Base-by-base conservation (phyloP, 2,888 invertebrate species). In the Portevinia maculata region DNA sequence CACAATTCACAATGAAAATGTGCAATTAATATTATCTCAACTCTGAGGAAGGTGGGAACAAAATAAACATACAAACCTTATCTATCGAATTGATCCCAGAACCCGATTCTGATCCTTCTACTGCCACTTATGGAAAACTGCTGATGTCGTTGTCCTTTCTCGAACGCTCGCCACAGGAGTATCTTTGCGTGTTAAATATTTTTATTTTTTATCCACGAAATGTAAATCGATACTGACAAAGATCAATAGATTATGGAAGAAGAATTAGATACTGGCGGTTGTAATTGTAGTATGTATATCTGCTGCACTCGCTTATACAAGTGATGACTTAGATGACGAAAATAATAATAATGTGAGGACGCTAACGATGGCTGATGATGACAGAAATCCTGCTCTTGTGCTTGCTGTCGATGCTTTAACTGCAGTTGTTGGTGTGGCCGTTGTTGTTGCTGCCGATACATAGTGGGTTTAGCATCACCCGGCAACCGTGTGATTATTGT, bases 291-390 rank as follows among this genome's bases (percentile, higher is more conserved):
- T 34, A 11, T 8, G 6, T 13, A 13, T 7, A 17, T 13, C 44
- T 32, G 28, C 1, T 71, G 64, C 1, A 15, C 52, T 24, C 37
- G 71, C 73, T 83, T 83, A 9, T 83, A 83, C 53, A 83, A 69
- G 60, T 83, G 83, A 69, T 83, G 83, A 57, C 83, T 83, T 55
- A 78, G 28, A 69, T 83, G 83, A 13, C 83, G 83, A 30, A 78
- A 83, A 41, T 78, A 78, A 44, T 78, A 83, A 39, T 73, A 83
- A 62, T 78, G 83, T 19, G 83, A 67, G 30, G 83, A 83, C 55
- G 71, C 81, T 71, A 81, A 65, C 65, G 81, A 81, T 15, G 78
- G 73, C 60, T 73, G 78, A 73, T 62, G 71, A 55, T 83, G 78
- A 46, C 78, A 73, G 71, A 73, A 65, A 75, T 78, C 78, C 67